phyloP scores from a whole-genome alignment of 2,888 invertebrate genomes.

The Eremobia ochroleuca region DNA sequence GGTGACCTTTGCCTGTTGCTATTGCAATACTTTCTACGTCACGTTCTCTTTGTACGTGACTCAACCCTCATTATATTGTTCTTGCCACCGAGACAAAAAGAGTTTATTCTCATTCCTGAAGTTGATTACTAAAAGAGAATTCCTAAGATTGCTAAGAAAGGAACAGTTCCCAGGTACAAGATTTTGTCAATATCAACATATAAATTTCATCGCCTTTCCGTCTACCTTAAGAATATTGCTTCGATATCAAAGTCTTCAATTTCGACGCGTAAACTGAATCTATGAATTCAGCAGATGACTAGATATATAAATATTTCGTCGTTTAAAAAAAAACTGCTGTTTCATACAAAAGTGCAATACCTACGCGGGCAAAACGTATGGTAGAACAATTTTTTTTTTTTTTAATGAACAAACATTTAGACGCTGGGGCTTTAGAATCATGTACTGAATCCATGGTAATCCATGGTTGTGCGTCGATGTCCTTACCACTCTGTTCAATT shows the following conservation, averaged over 20 bases:
- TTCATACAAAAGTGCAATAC: too few relatives aligned
- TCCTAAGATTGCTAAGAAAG: neutral
- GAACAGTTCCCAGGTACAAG: neutral
- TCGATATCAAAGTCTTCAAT: neutral
- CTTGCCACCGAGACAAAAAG: neutral
- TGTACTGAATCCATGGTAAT: too few relatives aligned
- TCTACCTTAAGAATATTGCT: neutral
- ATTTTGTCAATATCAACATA: neutral
- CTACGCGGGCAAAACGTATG: too few relatives aligned
- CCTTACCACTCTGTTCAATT: too few relatives aligned
- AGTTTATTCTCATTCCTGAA: neutral
- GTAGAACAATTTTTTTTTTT: too few relatives aligned
- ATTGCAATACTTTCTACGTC: neutral
- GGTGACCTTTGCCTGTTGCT: neutral
- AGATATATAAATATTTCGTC: too few relatives aligned
- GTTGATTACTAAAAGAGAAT: neutral
- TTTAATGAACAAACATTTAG: too few relatives aligned
- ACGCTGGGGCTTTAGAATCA: too few relatives aligned
- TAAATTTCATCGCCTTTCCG: neutral
- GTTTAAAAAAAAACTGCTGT: too few relatives aligned
- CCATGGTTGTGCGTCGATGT: too few relatives aligned
- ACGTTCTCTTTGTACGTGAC: conserved; percentile 4
- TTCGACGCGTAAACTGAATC: too few relatives aligned
- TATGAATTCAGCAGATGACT: too few relatives aligned
- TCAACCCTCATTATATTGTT: neutral